A percentile compares a stretch with the other conserved stretches of the same genome.
phyloP scores from a whole-genome alignment of 2,888 invertebrate species.

The Drosophila picticornis region DNA sequence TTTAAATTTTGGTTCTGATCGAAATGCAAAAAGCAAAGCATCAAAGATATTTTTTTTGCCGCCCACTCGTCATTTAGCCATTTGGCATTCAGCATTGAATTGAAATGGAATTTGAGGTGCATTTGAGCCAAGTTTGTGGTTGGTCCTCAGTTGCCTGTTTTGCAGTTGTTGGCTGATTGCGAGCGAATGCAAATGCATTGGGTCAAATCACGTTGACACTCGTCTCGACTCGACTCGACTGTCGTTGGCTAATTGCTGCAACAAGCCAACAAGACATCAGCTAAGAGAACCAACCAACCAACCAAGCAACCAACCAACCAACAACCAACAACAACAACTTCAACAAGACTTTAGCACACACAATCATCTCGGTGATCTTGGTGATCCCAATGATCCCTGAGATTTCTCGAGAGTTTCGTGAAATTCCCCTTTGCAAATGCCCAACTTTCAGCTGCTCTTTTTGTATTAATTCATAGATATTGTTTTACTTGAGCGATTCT shows the following conservation, averaged over 20 bases:
- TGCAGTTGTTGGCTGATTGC: slow-evolving; percentile 57
- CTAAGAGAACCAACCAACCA: not conserved
- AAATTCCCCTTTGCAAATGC: not conserved
- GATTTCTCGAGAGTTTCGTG: not conserved
- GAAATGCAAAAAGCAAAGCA: slow-evolving; percentile 26
- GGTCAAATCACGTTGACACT: slow-evolving; percentile 73
- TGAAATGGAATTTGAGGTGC: slow-evolving; percentile 25
- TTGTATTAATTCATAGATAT: not conserved
- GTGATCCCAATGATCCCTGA: slow-evolving; percentile 13
- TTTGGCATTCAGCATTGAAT: slow-evolving; percentile 46
- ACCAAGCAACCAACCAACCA: not conserved
- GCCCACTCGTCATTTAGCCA: slow-evolving; percentile 12
- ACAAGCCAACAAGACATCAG: slow-evolving; percentile 47
- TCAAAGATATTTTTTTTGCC: not conserved
- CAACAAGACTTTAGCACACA: slow-evolving; percentile 4
- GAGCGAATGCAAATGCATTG: slow-evolving; percentile 50
- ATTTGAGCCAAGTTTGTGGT: slow-evolving; percentile 11
- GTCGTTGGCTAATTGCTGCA: slow-evolving; percentile 67
- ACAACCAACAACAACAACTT: slow-evolving; percentile 1
- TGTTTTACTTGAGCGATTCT: not conserved
- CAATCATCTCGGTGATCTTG: slow-evolving; percentile 30
- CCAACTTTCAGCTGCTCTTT: slow-evolving; percentile 17
- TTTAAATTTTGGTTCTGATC: slow-evolving; percentile 7
- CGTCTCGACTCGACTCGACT: slow-evolving; percentile 29
- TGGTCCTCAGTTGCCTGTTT: slow-evolving; percentile 14